Evolutionary conservation across 2,797 vertebrate genomes (phyloP).

Genomic region (Craterocephalus amniculus): DNA sequence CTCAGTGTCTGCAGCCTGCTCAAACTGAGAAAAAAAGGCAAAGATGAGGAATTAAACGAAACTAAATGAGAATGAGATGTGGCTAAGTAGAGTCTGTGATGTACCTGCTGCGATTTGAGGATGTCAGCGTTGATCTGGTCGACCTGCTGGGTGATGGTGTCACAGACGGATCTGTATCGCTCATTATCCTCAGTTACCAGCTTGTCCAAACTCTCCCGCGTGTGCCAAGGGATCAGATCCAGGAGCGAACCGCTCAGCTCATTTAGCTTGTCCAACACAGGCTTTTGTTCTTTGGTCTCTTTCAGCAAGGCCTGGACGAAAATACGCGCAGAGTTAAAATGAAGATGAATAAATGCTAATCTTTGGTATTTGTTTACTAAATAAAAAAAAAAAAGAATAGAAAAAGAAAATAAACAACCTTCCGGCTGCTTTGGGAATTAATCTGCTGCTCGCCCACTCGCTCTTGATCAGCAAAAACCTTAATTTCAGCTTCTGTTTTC

Average conservation of each 20-base stretch:
- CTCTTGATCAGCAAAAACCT: conserved; percentile 81
- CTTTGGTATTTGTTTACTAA: background rate
- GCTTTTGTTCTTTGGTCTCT: conserved; percentile 87
- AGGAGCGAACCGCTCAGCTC: conserved; percentile 91
- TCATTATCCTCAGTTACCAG: conserved; percentile 91
- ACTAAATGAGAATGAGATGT: background rate
- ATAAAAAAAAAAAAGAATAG: background rate
- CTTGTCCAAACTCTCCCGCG: conserved; percentile 92
- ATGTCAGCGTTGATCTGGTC: conserved; percentile 92
- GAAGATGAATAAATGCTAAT: background rate
- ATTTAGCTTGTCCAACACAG: conserved; percentile 89
- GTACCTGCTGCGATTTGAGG: conserved; percentile 94
- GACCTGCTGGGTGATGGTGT: conserved; percentile 88
- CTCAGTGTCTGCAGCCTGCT: conserved; percentile 92
- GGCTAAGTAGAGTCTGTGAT: background rate
- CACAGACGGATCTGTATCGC: conserved; percentile 86
- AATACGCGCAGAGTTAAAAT: background rate
- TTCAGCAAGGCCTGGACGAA: conserved; percentile 86
- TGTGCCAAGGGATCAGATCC: conserved; percentile 96
- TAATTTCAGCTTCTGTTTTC: conserved; percentile 85
- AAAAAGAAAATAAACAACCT: conserved; percentile 61
- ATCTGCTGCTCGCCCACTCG: conserved; percentile 84
- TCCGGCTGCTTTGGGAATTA: conserved; percentile 88
- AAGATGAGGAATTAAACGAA: conserved; percentile 11
- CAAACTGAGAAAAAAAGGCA: conserved; percentile 85